A percentile compares a stretch with the other conserved stretches of the same genome.
These are phyloP conservation scores for Luidia sarsii DNA, from an alignment of 53 echinoderm and acorn worm genomes.

Conservation along the genomic window DNA sequence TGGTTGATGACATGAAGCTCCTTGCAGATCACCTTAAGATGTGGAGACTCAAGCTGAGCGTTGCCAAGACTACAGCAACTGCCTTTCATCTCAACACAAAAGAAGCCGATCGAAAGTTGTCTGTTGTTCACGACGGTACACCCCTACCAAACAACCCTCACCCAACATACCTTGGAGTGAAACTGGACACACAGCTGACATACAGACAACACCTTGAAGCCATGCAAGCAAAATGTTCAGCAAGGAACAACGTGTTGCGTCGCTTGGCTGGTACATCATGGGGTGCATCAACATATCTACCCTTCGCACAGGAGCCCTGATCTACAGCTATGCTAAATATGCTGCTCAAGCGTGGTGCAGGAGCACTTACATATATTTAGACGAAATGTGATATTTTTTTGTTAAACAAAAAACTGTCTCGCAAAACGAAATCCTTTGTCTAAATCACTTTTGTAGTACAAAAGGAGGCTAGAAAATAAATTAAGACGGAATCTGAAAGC, in stretches of 20 bases:
- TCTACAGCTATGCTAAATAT: slow-evolving; percentile 50
- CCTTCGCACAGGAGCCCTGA: slow-evolving; percentile 11
- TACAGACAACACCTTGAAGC: slow-evolving; percentile 11
- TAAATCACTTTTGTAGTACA: too few species aligned
- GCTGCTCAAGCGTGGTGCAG: slow-evolving; percentile 51
- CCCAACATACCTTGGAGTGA: slow-evolving; percentile 13
- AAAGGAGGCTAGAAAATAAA: too few species aligned
- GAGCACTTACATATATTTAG: too few species aligned
- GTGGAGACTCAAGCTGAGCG: slow-evolving; percentile 48
- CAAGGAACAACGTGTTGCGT: slow-evolving; percentile 30
- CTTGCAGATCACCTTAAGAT: slow-evolving; percentile 32
- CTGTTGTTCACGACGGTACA: background rate
- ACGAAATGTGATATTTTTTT: too few species aligned
- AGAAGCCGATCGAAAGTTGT: slow-evolving; percentile 9
- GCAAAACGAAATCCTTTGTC: too few species aligned
- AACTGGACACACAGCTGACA: slow-evolving; percentile 1
- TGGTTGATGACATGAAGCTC: slow-evolving; percentile 40
- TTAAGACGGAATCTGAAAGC: too few species aligned
- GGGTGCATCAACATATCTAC: slow-evolving; percentile 15
- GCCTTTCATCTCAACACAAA: slow-evolving; percentile 6
- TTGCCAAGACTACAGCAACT: background rate
- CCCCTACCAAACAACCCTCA: background rate
- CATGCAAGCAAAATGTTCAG: background rate
- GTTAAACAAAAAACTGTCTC: too few species aligned
- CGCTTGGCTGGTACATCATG: slow-evolving; percentile 12